Conservation (phyloP, 2,797 vertebrate genomes). For the Crocodylus rhombifer region DNA sequence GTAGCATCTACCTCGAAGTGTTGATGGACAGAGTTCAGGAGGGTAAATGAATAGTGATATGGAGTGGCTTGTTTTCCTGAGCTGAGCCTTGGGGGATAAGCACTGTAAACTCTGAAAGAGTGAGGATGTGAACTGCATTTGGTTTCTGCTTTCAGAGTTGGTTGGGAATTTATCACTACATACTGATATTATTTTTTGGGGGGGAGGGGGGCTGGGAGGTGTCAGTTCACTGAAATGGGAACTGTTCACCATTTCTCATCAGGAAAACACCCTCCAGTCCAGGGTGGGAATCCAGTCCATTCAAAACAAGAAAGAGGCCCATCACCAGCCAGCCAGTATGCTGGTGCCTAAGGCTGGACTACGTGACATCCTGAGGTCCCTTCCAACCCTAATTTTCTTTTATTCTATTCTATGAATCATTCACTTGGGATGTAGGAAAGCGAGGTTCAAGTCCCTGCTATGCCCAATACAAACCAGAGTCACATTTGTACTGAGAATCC, state of each 20-base stretch:
- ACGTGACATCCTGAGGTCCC: too few species aligned
- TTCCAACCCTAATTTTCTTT: too few species aligned
- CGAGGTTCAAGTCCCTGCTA: too few species aligned
- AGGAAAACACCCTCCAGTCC: too few species aligned
- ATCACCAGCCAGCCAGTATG: too few species aligned
- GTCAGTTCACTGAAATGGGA: background rate
- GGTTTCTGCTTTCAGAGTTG: background rate
- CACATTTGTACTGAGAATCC: background rate
- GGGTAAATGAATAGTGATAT: conserved; percentile 29
- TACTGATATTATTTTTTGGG: background rate
- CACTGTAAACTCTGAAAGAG: background rate
- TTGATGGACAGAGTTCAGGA: conserved; percentile 48
- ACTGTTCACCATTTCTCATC: rapidly evolving
- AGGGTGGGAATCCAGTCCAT: too few species aligned
- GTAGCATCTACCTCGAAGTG: conserved; percentile 46
- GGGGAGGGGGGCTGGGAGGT: background rate
- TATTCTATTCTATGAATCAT: too few species aligned
- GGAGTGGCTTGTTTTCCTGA: conserved; percentile 11
- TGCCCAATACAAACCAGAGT: too few species aligned
- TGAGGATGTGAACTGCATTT: background rate
- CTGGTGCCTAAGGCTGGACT: too few species aligned
- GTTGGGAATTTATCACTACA: background rate
- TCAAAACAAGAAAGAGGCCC: too few species aligned
- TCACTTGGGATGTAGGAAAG: too few species aligned
- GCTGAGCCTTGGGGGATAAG: conserved; percentile 5